Base-by-base conservation (phyloP, 2,888 invertebrate species). In the Apotomis betuletana region DNA sequence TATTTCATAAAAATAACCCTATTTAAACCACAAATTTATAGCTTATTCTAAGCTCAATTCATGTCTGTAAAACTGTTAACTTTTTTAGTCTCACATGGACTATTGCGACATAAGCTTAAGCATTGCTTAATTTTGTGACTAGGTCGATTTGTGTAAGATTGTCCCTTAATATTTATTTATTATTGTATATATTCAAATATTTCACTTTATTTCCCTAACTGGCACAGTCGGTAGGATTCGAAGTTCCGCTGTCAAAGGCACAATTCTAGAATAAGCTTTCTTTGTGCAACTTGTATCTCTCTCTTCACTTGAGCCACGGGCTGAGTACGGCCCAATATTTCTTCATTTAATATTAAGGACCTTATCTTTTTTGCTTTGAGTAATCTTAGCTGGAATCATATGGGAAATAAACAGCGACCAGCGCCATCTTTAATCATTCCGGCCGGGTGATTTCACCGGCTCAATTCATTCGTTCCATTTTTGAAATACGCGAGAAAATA, bases 291-390 rank as follows among this genome's bases (percentile, higher is more conserved):
- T 9, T 3, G 5, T 13, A 6, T 13, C 54, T 27, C 27, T 27
- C 27, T 61, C 44, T 38, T 60, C 1, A 41, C 71, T 81, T 79
- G 61, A 10, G 74, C 81, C 83, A 77, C 55, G 74, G 57, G 8
- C 3, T 52, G 15, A 70, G 74, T 71, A 73, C 74, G 74, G 75
- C 79, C 80, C 86, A 81, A 89, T 89, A 87, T 90, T 83, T 89
- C 89, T 89, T 89, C 87, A 87, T 91, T 87, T 88, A 90, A 90
- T 90, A 91, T 91, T 88, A 88, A 89, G 77, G 81, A 79, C 77
- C 81, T 85, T 84, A 88, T 90, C 86, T 85, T 78, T 82, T 81
- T 75, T 79, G 75, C 77, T 79, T 79, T 76, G 74, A 77, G 85
- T 88, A 89, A 90, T 90, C 86, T 89, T 84, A 79, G 77, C 77